Evolutionary conservation across 2,797 vertebrate species (phyloP).

Genomic region (Hozukius guyotensis): DNA sequence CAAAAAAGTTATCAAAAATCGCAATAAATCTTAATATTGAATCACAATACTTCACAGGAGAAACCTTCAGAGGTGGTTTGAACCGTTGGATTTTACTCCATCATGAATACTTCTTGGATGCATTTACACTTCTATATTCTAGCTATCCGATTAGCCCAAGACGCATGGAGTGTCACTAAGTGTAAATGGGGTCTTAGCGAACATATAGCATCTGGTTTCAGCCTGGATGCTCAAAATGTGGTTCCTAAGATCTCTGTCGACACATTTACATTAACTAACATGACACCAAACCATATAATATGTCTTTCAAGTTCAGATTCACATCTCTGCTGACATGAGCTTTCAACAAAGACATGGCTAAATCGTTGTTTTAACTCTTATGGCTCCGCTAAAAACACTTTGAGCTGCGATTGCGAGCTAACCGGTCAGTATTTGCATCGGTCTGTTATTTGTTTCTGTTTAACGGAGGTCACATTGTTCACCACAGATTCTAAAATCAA

Average conservation of each 20-base stretch:
- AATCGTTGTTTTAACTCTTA: background rate
- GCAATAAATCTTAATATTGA: accelerated
- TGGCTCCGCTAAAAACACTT: background rate
- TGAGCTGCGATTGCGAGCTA: background rate
- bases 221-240: too few relatives aligned
- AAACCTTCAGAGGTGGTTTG: background rate
- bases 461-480: background rate
- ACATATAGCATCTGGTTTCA: background rate
- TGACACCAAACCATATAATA: background rate
- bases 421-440: background rate
- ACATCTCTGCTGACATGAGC: background rate
- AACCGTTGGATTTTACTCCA: background rate
- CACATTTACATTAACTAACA: background rate
- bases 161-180: background rate
- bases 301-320: background rate
- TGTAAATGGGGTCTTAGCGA: background rate
- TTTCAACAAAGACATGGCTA: background rate
- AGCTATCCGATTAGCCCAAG: background rate
- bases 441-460: background rate
- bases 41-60: background rate
- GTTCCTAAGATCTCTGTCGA: background rate
- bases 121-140: background rate
- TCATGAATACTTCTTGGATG: background rate
- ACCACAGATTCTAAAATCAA: background rate
- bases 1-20: too few relatives aligned